These are phyloP conservation scores for Daboia siamensis DNA, from an alignment of 2,113 vertebrate genomes.

Conservation along the genomic window DNA sequence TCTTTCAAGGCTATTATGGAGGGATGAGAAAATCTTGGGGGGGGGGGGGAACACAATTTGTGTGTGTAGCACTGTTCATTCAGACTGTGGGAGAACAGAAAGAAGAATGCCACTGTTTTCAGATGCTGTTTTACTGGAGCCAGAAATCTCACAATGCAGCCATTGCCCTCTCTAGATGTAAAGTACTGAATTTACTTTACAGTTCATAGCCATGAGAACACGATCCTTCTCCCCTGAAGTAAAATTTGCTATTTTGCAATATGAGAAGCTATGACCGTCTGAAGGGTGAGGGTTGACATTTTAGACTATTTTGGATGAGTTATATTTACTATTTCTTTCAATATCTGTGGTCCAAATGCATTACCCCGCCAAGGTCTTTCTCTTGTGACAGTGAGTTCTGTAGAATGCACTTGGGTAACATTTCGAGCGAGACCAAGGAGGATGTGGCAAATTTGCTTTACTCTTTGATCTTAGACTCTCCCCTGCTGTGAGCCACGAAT, in stretches of 20 bases:
- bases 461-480: neutral
- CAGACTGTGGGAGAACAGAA: conserved; percentile 7
- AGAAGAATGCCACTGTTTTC: neutral
- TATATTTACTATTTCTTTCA: conserved; percentile 44
- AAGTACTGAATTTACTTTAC: conserved; percentile 8
- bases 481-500: conserved; percentile 26
- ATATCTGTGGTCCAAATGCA: conserved; percentile 35
- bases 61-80: neutral
- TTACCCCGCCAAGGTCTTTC: conserved; percentile 17
- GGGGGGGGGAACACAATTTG: neutral
- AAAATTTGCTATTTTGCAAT: conserved; percentile 36
- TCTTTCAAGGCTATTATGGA: conserved; percentile 11
- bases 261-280: conserved; percentile 19
- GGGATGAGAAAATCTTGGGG: neutral
- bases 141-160: neutral
- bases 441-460: conserved; percentile 21
- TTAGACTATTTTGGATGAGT: conserved; percentile 49
- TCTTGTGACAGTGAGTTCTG: neutral
- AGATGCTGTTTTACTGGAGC: neutral
- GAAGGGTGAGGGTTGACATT: conserved; percentile 34
- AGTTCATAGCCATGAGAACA: neutral
- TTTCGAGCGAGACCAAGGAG: conserved; percentile 25
- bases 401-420: conserved; percentile 17
- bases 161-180: neutral
- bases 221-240: conserved; percentile 25